phyloP scores from a whole-genome alignment of 2,797 vertebrate genomes.

The Muscicapa comitata region DNA sequence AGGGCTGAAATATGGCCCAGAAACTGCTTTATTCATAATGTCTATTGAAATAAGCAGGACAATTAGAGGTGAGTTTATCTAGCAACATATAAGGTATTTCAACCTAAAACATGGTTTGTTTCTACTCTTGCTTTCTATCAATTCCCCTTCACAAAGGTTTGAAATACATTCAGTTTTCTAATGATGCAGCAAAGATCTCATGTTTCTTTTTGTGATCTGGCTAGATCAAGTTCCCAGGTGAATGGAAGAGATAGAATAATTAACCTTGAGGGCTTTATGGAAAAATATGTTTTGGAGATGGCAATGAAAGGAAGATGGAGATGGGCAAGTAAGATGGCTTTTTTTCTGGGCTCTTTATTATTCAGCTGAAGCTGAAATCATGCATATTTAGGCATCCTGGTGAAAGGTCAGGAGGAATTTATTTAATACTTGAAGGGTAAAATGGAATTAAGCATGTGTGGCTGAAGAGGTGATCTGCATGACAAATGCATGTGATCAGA shows the following conservation, averaged over 20 bases:
- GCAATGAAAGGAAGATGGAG: not conserved
- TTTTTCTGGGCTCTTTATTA: not conserved
- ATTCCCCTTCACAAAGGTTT: not conserved
- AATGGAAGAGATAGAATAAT: not conserved
- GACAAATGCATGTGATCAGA: not conserved
- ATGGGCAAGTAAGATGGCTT: not conserved
- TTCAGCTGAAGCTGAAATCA: not conserved
- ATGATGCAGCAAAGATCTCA: not conserved
- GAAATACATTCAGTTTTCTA: not conserved
- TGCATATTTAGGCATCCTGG: not conserved
- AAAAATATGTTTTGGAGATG: not conserved
- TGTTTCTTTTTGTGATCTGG: not conserved
- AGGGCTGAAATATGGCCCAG: not conserved
- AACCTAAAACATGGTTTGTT: not conserved
- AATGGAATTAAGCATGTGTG: not conserved
- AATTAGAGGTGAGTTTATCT: not conserved
- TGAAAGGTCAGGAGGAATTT: not conserved
- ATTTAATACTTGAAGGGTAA: not conserved
- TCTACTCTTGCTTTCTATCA: not conserved
- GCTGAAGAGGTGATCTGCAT: not conserved
- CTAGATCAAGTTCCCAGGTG: not conserved
- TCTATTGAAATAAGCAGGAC: not conserved
- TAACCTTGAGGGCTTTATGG: not conserved
- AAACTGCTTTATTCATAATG: not conserved
- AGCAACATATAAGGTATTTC: not conserved